Evolutionary conservation across 2,797 vertebrate species (phyloP), one percentile per base, ranked within the genome.

Genomic region (Dendrocincla fuliginosa): DNA sequence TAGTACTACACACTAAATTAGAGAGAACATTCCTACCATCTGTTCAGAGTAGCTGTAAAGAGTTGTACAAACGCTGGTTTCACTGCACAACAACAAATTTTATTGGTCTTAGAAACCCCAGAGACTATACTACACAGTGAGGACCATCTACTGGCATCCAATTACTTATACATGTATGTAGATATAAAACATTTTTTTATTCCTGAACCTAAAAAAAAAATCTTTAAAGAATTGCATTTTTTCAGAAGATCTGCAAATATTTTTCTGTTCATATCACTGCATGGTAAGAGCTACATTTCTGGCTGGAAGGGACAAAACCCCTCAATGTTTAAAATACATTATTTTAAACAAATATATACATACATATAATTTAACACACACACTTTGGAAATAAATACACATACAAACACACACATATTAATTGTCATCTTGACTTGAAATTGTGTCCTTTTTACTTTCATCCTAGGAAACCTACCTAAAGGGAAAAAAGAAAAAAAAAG

Each of bases 71-170:
- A 93, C 7, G 0, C 53, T 0, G 0, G 27, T 65, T 92, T 91
- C 79, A 61, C 86, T 89, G 65, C 65, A 87, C 22, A 77, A 74
- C 81, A 89, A 92, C 73, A 91, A 71, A 86, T 95, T 91, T 90
- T 91, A 55, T 68, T 35, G 41, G 64, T 93, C 22, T 75, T 78
- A n/a, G 64, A 74, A 95, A 91, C 87, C 85, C 79, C 65, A 78
- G 93, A 73, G 87, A 91, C 61, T 78, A 64, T 24, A 32, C 22
- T 87, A 95, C 95, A 95, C 56, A 91, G 49, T 91, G 87, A 97
- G 91, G 89, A 94, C 91, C 87, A 90, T 93, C 96, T 96, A 97
- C 94, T 94, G 94, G 82, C 46, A 80, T 86, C 57, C 39, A 74
- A 87, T 93, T 92, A 85, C 85, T 92, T 91, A 91, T 53, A 53